Evolutionary conservation across 2,888 invertebrate species (phyloP), one percentile per base, ranked within the genome.

Genomic region (Synanthedon vespiformis): DNA sequence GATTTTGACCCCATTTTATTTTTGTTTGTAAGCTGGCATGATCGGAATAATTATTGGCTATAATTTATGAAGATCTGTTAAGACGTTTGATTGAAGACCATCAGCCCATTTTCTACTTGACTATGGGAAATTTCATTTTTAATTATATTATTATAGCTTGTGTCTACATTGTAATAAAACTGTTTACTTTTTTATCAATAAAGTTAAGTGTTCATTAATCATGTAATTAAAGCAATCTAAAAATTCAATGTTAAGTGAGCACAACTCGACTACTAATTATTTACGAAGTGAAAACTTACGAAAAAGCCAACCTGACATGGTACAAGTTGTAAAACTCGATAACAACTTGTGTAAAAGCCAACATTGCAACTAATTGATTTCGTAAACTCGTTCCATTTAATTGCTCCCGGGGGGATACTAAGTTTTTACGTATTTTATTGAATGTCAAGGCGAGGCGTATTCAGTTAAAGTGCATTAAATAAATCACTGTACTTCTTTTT

Each of bases 351-450:
- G 69, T 72, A 71, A 74, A 65, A 73, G 68, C 73, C 72, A 74
- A 74, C 75, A 73, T 77, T 73, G 77, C 74, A 73, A 75, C 71
- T 78, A 80, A 81, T 78, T 78, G 78, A 78, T 77, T 82, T 68
- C 62, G 70, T 70, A 72, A 79, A 80, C 71, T 81, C 75, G 74
- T 77, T 77, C 74, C 70, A 77, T 79, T 74, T 77, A 78, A 81
- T 80, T 77, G 74, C 69, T 70, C 67, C 69, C 68, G 56, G 71
- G 62, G 61, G 60, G 61, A 61, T 61, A 63, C 54, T 55, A 72
- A 74, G 67, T 75, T 78, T 76, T 34, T 34, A 34, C 34, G 34
- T 34, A 10, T 10, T 34, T 74, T 77, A 76, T 74, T 71, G 71
- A 73, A 64, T 68, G 64, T 44, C 44, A 14, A 44, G 14, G 44